phyloP scores from a whole-genome alignment of 2,888 invertebrate genomes.

The Ischnura elegans region DNA sequence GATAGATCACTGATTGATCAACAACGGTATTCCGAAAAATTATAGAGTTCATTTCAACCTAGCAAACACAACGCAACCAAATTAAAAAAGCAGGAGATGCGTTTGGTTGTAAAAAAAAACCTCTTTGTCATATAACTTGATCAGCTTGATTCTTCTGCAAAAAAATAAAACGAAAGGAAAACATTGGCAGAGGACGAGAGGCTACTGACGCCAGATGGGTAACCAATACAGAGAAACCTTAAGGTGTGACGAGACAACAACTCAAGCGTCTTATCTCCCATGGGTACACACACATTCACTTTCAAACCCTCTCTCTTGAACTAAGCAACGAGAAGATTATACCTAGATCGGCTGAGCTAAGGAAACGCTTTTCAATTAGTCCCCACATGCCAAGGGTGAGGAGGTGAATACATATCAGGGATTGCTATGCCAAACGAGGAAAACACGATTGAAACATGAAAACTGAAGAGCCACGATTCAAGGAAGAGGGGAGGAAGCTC shows the following conservation, averaged over 20 bases:
- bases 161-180: background rate
- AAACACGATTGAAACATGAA: too few relatives aligned
- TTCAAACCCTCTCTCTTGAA: background rate
- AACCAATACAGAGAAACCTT: background rate
- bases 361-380: conserved; percentile 22
- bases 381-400: background rate
- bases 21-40: too few relatives aligned
- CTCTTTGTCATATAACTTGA: too few relatives aligned
- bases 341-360: background rate
- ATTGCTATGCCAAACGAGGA: too few relatives aligned
- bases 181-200: background rate
- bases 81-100: too few relatives aligned
- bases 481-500: too few relatives aligned
- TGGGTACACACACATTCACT: background rate
- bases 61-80: too few relatives aligned
- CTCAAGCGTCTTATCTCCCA: background rate
- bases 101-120: too few relatives aligned
- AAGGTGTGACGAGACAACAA: background rate
- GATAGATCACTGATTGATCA: too few relatives aligned
- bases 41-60: too few relatives aligned
- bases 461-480: too few relatives aligned
- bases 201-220: background rate
- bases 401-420: background rate
- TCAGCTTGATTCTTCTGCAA: background rate
- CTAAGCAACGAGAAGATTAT: background rate